Base-by-base conservation (phyloP, 2,113 vertebrate species). In the Malurus cyaneus region DNA sequence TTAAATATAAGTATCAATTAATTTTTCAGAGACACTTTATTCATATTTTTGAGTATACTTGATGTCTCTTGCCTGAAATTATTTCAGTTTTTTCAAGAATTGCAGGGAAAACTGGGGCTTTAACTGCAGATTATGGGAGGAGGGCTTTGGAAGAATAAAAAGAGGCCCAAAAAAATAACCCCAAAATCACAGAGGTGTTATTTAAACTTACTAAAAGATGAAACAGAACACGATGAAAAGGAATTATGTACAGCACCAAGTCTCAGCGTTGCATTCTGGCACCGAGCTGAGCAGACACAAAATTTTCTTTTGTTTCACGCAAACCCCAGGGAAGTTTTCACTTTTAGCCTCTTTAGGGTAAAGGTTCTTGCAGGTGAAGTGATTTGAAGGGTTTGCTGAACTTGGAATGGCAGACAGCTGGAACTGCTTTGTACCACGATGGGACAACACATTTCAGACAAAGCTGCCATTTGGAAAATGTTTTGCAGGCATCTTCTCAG, bases 281-380 rank as follows among this genome's bases (percentile, higher is more conserved):
- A 23, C 15, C 0, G 1, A 28, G 15, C 25, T 62, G 32, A 47
- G 65, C 5, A 53, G 47, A 42, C 8, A 44, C 0, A 67, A 13
- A 39, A 26, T 79, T 61, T 81, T 39, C 19, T 70, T 44, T 23
- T 7, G 6, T 74, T 81, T 53, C 8, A 0, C 8, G 24, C 2
- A 44, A 65, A 44, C 34, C 61, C 24, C 16, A 4, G 14, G 18
- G 2, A 85, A n/a, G 13, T 70, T 84, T 84, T 86, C 9, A 62
- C 6, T 73, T 88, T 26, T 52, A 11, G 8, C 3, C 3, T 46
- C 31, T 20, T 57, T 29, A 12, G 3, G 5, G 24, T 52, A 36
- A 69, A 84, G 4, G 8, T 56, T 78, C 44, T 74, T 91, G 42
- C 39, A 78, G 11, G 8, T 57, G 39, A 72, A 59, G 16, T 29